These are phyloP conservation scores for Alligator sinensis DNA, from an alignment of 2,113 vertebrate species.

Conservation along the genomic window DNA sequence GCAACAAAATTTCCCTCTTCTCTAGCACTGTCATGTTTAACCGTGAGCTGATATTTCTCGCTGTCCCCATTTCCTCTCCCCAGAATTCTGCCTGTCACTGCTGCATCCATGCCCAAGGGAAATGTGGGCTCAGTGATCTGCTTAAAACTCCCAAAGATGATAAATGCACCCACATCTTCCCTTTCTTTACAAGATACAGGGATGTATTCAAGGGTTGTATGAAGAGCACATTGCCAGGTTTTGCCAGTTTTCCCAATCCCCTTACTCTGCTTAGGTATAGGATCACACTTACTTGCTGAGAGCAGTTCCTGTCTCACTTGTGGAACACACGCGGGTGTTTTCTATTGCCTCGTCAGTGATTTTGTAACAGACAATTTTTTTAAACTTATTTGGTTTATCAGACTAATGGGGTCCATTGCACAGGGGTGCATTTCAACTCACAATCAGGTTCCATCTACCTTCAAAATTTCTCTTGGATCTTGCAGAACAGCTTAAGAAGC, in stretches of 20 bases:
- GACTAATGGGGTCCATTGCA: background rate
- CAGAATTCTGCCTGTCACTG: background rate
- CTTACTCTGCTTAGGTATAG: background rate
- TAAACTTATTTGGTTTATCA: background rate
- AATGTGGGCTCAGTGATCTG: background rate
- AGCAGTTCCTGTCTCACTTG: background rate
- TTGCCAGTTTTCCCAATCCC: background rate
- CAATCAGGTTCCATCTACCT: fast-evolving
- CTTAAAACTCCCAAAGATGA: background rate
- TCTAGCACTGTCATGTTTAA: too few relatives aligned
- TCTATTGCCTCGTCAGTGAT: fast-evolving
- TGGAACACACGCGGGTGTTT: fast-evolving
- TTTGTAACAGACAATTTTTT: background rate
- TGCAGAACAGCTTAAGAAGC: background rate
- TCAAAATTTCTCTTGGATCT: background rate
- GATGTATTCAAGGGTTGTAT: background rate
- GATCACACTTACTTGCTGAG: background rate
- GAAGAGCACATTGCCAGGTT: fast-evolving
- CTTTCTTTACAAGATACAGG: background rate
- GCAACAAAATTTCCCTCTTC: background rate
- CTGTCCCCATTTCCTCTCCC: background rate
- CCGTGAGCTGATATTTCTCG: background rate
- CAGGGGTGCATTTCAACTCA: background rate
- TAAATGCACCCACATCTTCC: background rate
- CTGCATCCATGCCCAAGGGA: too few relatives aligned